These are phyloP conservation scores for Struthidea cinerea DNA, from an alignment of 2,113 vertebrate genomes.

Conservation along the genomic window DNA sequence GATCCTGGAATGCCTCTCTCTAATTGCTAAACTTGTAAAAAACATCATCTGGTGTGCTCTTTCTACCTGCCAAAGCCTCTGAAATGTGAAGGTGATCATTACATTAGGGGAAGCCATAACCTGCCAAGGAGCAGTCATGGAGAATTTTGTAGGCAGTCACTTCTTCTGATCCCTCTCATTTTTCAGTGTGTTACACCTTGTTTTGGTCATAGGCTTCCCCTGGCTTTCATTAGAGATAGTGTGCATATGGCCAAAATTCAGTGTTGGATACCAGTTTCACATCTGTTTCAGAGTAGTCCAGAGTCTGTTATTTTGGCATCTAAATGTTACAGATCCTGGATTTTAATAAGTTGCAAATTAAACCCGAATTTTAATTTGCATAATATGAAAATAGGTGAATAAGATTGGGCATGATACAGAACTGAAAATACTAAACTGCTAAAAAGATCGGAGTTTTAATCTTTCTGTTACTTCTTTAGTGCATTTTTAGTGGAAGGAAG, in stretches of 20 bases:
- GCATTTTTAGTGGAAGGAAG: neutral
- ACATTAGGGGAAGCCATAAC: neutral
- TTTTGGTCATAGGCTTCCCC: neutral
- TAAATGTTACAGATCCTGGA: neutral
- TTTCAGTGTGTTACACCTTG: constrained; percentile 6
- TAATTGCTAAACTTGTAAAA: neutral
- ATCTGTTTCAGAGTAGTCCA: neutral
- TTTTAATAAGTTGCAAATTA: constrained; percentile 29
- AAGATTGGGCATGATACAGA: neutral
- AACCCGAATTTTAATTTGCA: constrained; percentile 10
- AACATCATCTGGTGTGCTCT: neutral
- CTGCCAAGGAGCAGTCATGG: neutral
- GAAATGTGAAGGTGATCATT: neutral
- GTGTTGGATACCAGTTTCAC: constrained; percentile 7
- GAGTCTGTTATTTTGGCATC: constrained; percentile 40
- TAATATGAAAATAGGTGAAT: constrained; percentile 19
- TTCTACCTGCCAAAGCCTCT: neutral
- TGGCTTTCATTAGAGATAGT: neutral
- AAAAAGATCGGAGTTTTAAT: neutral
- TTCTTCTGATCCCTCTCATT: neutral
- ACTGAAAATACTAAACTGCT: neutral
- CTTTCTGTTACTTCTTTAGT: neutral
- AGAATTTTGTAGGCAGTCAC: constrained; percentile 16
- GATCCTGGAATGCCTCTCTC: neutral
- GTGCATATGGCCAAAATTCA: neutral